These are phyloP conservation scores for Spea hammondii DNA, from an alignment of 2,797 vertebrate species.

Conservation along the genomic window DNA sequence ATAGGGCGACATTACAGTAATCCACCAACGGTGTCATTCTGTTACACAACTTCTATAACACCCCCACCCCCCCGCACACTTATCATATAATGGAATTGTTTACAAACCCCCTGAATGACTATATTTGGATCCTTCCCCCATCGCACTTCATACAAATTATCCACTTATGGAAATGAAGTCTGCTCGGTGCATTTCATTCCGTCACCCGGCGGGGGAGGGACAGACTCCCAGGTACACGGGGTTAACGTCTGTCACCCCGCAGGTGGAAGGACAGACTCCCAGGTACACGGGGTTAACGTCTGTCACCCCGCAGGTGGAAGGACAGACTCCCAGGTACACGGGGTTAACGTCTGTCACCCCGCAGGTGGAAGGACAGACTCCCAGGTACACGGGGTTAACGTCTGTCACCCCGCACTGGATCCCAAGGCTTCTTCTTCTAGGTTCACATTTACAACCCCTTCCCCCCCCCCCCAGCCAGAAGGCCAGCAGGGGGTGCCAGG, in stretches of 20 bases:
- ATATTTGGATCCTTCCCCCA: slow-evolving; percentile 17
- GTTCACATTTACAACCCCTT: too few relatives aligned
- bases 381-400: background rate
- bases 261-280: background rate
- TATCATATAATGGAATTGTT: slow-evolving; percentile 34
- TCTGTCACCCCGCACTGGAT: background rate
- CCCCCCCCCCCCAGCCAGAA: too few relatives aligned
- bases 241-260: slow-evolving; percentile 2
- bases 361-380: background rate
- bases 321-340: background rate
- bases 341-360: background rate
- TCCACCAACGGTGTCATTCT: too few relatives aligned
- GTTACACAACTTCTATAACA: background rate
- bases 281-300: background rate
- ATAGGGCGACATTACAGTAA: too few relatives aligned
- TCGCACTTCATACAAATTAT: slow-evolving; percentile 18
- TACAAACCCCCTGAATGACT: background rate
- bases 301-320: background rate
- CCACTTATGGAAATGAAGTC: slow-evolving; percentile 29
- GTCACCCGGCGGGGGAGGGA: slow-evolving; percentile 1
- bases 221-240: background rate
- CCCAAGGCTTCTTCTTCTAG: too few relatives aligned
- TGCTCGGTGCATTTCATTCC: background rate
- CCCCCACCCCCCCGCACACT: slow-evolving; percentile 2
- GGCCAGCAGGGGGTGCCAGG: too few relatives aligned